Evolutionary conservation across 2,888 invertebrate genomes (phyloP).

Genomic region (Melipona beecheii): DNA sequence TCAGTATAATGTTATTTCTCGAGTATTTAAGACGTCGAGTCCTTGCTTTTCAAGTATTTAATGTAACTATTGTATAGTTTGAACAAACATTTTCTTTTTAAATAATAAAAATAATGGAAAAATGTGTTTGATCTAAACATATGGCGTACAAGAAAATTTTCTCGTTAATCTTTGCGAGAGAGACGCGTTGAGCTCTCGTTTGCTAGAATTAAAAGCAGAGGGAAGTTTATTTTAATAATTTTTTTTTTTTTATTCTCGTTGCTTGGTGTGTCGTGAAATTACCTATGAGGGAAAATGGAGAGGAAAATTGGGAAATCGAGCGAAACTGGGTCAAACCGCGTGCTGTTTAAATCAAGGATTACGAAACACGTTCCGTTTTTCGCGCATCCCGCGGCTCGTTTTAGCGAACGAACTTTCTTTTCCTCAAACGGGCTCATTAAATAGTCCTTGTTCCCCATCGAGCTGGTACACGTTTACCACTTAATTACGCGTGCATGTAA

Average conservation of each 20-base stretch:
- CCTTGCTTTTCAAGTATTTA: no score
- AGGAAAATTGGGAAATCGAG: slow-evolving; percentile 39
- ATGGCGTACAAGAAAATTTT: neutral
- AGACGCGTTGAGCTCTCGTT: neutral
- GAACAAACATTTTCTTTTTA: no score
- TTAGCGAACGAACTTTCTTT: slow-evolving; percentile 37
- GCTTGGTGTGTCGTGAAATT: neutral
- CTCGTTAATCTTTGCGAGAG: neutral
- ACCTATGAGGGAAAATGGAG: neutral
- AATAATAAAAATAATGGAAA: no score
- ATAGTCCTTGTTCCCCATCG: slow-evolving; percentile 10
- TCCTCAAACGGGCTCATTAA: slow-evolving; percentile 13
- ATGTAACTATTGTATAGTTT: no score
- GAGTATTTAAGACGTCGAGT: no score
- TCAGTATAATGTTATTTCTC: no score
- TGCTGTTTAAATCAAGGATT: slow-evolving; percentile 24
- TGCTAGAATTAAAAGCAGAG: neutral
- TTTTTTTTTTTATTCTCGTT: neutral
- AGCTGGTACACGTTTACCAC: neutral
- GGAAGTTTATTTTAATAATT: neutral
- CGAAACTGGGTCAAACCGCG: slow-evolving; percentile 19
- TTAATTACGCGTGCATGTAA: neutral
- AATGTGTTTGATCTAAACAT: neutral
- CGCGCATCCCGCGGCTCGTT: slow-evolving; percentile 36
- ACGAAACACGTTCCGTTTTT: slow-evolving; percentile 40